Conservation (phyloP, 2,113 vertebrate species). For the Malaclemys terrapin region DNA sequence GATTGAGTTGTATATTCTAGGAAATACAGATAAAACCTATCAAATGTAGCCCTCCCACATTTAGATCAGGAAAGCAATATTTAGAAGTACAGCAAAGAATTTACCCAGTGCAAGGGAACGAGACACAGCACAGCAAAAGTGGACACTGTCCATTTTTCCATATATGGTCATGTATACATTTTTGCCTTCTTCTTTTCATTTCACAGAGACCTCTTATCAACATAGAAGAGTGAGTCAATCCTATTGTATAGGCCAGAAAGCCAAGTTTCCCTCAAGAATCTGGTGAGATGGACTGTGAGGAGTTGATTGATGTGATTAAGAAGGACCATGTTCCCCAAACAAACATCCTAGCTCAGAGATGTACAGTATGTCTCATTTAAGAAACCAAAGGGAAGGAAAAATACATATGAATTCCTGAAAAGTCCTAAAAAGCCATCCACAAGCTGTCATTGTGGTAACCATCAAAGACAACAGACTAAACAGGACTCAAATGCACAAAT, state of each 20-base stretch:
- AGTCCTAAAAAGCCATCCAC: neutral
- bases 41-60: neutral
- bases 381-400: slow-evolving; percentile 19
- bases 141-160: neutral
- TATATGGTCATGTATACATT: neutral
- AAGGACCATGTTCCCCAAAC: neutral
- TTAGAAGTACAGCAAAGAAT: neutral
- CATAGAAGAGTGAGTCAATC: neutral
- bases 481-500: neutral
- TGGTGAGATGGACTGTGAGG: neutral
- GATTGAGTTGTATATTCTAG: neutral
- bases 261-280: neutral
- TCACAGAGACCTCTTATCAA: neutral
- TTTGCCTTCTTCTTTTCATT: neutral
- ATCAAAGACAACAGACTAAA: slow-evolving; percentile 5
- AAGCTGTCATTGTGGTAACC: neutral
- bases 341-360: neutral
- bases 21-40: neutral
- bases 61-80: neutral
- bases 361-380: neutral
- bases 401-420: neutral
- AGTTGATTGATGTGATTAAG: neutral
- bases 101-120: neutral
- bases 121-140: neutral
- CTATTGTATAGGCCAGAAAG: neutral